These are phyloP conservation scores for Sebastes schlegelii DNA, from an alignment of 2,113 vertebrate species.

Conservation along the genomic window DNA sequence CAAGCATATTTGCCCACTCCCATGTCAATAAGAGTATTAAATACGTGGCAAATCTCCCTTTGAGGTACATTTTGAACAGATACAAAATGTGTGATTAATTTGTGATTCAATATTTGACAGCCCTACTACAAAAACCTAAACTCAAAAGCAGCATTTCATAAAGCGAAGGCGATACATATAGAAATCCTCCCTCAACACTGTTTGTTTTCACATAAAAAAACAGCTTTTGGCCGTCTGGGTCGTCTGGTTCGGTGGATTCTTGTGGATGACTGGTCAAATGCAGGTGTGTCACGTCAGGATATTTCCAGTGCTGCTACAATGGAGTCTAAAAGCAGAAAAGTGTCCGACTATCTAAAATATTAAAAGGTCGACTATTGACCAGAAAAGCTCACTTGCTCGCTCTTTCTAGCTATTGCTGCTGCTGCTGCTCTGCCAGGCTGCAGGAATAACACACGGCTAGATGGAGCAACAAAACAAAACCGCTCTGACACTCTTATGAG, in stretches of 20 bases:
- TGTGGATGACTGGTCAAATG: constrained; percentile 54
- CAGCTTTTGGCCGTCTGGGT: not conserved
- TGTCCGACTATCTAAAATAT: constrained; percentile 72
- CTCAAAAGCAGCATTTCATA: not conserved
- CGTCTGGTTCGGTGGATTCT: not conserved
- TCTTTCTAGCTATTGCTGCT: constrained; percentile 28
- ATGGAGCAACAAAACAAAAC: constrained; percentile 2
- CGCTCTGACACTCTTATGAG: not conserved
- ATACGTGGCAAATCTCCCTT: too few relatives aligned
- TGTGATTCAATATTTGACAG: too few relatives aligned
- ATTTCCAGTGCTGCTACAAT: constrained; percentile 57
- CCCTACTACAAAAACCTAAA: not conserved
- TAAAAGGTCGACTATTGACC: constrained; percentile 63
- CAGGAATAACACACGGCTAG: constrained; percentile 28
- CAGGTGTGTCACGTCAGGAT: constrained; percentile 55
- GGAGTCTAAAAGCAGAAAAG: constrained; percentile 67
- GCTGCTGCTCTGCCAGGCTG: constrained; percentile 1
- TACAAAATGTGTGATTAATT: too few relatives aligned
- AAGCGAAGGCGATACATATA: not conserved
- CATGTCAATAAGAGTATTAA: too few relatives aligned
- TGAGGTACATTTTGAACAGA: too few relatives aligned
- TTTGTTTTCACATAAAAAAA: not conserved
- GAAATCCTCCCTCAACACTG: not conserved
- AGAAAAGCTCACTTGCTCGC: constrained; percentile 33
- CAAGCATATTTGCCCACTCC: too few relatives aligned